Conservation (phyloP, 2,113 vertebrate genomes). For the Motacilla alba region DNA sequence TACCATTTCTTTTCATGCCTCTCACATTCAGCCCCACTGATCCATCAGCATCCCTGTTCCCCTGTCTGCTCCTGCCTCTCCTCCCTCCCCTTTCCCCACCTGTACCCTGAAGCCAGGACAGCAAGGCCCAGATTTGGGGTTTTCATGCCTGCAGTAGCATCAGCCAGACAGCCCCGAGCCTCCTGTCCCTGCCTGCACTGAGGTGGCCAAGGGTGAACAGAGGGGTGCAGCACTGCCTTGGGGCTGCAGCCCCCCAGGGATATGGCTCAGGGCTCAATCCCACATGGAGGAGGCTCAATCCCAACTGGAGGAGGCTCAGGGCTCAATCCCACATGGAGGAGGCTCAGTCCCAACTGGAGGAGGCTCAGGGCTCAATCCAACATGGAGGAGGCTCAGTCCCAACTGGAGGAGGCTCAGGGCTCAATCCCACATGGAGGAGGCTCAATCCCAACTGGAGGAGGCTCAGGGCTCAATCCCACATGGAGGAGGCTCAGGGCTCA, state of each 20-base stretch:
- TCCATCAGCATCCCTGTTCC: neutral
- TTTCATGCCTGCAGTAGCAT: fast-evolving
- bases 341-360: neutral
- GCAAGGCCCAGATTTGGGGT: neutral
- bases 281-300: neutral
- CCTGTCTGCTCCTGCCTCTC: no score
- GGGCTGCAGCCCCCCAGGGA: neutral
- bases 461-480: neutral
- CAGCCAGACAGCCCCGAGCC: neutral
- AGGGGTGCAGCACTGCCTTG: neutral
- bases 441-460: neutral
- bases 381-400: neutral
- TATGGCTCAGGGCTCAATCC: neutral
- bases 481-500: neutral
- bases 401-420: fast-evolving
- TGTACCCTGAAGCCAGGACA: fast-evolving
- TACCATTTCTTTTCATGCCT: neutral
- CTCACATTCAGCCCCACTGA: neutral
- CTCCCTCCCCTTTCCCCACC: neutral
- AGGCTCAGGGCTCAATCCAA: neutral
- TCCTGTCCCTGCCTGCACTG: neutral
- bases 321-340: fast-evolving
- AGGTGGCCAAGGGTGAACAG: neutral
- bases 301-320: neutral
- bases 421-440: neutral